phyloP scores from a whole-genome alignment of 2,888 invertebrate species.

The Liodrosophila aerea region DNA sequence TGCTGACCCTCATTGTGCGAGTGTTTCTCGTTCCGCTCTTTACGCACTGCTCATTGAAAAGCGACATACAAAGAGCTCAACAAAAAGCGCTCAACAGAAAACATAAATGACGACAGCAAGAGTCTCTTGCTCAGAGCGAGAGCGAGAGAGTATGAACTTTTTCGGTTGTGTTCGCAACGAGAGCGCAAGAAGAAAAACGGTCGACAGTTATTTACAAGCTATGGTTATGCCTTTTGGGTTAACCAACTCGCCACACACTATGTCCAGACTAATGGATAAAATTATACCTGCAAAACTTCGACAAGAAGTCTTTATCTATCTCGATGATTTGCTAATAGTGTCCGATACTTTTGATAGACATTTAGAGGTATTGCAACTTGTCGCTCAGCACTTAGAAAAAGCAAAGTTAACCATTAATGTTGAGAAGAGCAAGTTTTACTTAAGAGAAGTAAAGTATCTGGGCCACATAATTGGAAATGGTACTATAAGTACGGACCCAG shows the following conservation, averaged over 20 bases:
- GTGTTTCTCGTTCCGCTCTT: no score
- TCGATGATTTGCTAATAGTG: not conserved
- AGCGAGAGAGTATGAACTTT: no score
- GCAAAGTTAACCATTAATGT: not conserved
- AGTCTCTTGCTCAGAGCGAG: no score
- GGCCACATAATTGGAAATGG: not conserved
- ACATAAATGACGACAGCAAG: no score
- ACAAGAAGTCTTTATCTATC: not conserved
- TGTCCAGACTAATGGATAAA: constrained; percentile 3
- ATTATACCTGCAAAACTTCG: not conserved
- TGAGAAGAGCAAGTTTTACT: not conserved
- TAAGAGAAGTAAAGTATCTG: not conserved
- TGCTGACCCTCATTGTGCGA: no score
- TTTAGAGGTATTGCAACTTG: not conserved
- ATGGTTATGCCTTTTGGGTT: constrained; percentile 7
- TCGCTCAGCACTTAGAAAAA: not conserved
- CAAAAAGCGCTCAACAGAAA: no score
- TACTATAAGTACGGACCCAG: not conserved
- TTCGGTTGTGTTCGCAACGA: no score
- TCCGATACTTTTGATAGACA: not conserved
- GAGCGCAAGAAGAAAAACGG: no score
- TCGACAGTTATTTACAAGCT: no score
- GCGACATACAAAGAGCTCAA: no score
- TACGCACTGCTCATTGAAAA: no score
- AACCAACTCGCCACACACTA: not conserved